Percentiles rank a stretch among this genome's conserved stretches.
Evolutionary conservation across 2,113 vertebrate genomes (phyloP).

Genomic region (Scartelaos histophorus): DNA sequence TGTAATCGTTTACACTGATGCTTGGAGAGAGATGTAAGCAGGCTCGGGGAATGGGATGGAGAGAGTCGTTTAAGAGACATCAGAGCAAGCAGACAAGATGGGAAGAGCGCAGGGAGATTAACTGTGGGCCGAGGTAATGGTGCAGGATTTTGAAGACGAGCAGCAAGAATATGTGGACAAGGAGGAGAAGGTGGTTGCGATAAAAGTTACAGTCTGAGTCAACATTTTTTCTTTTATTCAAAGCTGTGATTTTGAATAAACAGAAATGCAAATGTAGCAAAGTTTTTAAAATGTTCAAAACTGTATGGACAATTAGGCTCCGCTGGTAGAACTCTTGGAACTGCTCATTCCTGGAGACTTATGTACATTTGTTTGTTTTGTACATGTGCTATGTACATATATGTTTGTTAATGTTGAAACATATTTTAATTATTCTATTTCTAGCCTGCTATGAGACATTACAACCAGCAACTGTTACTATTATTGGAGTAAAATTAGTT

Average conservation of each 20-base stretch:
- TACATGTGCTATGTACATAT: neutral
- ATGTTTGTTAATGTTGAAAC: too few relatives aligned
- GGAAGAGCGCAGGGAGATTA: slow-evolving; percentile 23
- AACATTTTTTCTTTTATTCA: slow-evolving; percentile 4
- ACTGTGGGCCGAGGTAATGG: slow-evolving; percentile 26
- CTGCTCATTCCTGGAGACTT: neutral
- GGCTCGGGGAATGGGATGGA: neutral
- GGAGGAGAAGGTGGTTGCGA: slow-evolving; percentile 5
- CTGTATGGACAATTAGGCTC: neutral
- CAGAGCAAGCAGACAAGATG: slow-evolving; percentile 16
- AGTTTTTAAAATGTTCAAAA: neutral
- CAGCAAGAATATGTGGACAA: slow-evolving; percentile 16
- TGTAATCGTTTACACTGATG: slow-evolving; percentile 56
- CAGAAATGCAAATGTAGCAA: neutral
- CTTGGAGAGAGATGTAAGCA: slow-evolving; percentile 14
- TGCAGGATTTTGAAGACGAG: slow-evolving; percentile 18
- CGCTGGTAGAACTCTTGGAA: neutral
- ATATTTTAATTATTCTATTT: too few relatives aligned
- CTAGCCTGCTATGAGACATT: too few relatives aligned
- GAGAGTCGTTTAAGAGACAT: slow-evolving; percentile 17
- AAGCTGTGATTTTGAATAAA: neutral
- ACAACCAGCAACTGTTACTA: too few relatives aligned
- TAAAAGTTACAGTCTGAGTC: neutral
- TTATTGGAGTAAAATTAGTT: too few relatives aligned
- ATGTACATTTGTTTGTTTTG: too few relatives aligned